Conservation (phyloP, 2,113 vertebrate species). For the Sinosuthora webbiana region DNA sequence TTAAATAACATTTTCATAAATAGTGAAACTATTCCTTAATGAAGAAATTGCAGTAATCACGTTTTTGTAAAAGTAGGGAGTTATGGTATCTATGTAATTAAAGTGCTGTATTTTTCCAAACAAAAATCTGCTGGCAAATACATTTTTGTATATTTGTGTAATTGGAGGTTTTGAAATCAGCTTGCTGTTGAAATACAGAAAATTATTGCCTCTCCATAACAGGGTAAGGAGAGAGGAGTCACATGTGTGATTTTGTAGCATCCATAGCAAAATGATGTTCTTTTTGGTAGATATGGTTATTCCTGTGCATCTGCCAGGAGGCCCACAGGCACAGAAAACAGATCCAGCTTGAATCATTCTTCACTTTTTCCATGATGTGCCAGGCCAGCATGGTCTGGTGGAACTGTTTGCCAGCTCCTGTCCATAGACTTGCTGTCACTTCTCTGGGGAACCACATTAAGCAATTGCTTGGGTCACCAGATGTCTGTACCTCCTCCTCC, state of each 20-base stretch:
- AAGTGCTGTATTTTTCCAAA: background rate
- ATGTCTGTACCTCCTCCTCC: background rate
- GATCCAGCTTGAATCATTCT: background rate
- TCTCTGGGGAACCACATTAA: background rate
- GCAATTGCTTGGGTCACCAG: background rate
- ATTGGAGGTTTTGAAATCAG: background rate
- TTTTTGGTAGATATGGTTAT: background rate
- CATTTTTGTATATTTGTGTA: background rate
- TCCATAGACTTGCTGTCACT: background rate
- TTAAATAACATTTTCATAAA: conserved; percentile 11
- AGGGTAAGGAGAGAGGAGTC: background rate
- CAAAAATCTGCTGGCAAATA: background rate
- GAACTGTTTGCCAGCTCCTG: background rate
- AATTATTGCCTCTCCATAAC: background rate
- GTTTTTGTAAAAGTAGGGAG: background rate
- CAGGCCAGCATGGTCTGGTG: background rate
- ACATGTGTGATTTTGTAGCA: background rate
- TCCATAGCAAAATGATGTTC: background rate
- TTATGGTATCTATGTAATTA: background rate
- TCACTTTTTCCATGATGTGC: background rate
- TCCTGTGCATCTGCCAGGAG: background rate
- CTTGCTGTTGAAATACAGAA: background rate
- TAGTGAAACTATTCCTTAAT: background rate
- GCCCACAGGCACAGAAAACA: fast-evolving
- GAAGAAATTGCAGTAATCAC: conserved; percentile 25